Evolutionary conservation across 2,113 vertebrate species (phyloP), one percentile per base, ranked within the genome.

Genomic region (Caranx melampygus): DNA sequence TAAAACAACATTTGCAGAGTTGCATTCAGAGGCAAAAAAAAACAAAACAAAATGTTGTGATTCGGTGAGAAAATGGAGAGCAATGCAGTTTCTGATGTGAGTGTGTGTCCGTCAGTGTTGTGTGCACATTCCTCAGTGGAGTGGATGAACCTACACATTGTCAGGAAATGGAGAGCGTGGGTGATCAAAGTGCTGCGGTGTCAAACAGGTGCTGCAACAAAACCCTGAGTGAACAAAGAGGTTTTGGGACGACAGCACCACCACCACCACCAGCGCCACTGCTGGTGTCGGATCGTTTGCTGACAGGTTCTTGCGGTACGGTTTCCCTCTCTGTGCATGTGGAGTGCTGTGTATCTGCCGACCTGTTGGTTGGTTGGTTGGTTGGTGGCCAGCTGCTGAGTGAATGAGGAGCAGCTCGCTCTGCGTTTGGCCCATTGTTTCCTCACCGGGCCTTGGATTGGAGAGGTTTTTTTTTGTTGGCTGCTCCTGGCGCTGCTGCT

Each of bases 401-500:
- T 90, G 87, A 91, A 91, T 91, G 81, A 82, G 54, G 33, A 72
- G 75, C 62, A 67, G 76, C 87, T 91, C 86, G 63, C 84, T 76
- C 86, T 66, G 62, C 74, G 58, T 84, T 84, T 71, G 87, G 75
- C 72, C 90, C 83, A 89, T 92, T 92, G 91, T 93, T 89, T 65
- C 64, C 76, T 67, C 63, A 20, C 51, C 12, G 21, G 82, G 75
- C 67, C 51, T 62, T 8, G 79, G 75, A 79, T 83, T 86, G 83
- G 78, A 91, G 86, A 83, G 83, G 72, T 91, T 82, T 90, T 88
- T 88, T 89, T 91, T 88, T 88, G 90, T 91, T 92, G 91, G 91
- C 89, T 85, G 86, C 87, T 76, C 81, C 69, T 21, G 66, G 72
- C 34, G 70, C 79, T 78, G 70, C 79, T 26, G 26, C 26, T 26